These are phyloP conservation scores for Mantis religiosa DNA, from an alignment of 2,888 invertebrate species.

Conservation along the genomic window DNA sequence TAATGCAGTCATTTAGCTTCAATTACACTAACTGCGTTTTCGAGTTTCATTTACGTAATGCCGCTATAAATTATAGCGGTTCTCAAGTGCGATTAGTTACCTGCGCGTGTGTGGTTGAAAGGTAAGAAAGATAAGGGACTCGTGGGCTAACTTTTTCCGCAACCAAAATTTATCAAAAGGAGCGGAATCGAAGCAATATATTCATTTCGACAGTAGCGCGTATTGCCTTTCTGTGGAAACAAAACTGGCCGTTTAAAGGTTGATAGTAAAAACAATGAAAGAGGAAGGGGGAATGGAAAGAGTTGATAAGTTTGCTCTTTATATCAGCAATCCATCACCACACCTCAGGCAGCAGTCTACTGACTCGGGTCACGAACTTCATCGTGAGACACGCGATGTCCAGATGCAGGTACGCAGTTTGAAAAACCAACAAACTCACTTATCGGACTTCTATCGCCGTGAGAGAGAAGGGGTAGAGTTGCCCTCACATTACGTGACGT, in stretches of 20 bases:
- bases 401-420: neutral
- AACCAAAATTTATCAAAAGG: neutral
- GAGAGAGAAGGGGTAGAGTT: neutral
- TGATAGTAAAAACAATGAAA: neutral
- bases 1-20: neutral
- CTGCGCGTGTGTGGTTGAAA: neutral
- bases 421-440: neutral
- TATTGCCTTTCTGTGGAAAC: neutral
- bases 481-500: neutral
- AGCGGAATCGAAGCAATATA: neutral
- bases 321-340: slow-evolving; percentile 16
- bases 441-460: neutral
- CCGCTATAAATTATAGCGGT: neutral
- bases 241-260: neutral
- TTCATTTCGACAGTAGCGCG: neutral
- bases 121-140: neutral
- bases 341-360: neutral
- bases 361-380: slow-evolving; percentile 1
- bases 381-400: neutral
- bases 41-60: neutral
- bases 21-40: neutral
- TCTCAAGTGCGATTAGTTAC: neutral
- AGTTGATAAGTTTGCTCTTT: neutral
- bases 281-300: neutral
- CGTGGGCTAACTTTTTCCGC: neutral